Percentiles rank a stretch among this genome's conserved stretches.
Evolutionary conservation across 2,888 invertebrate genomes (phyloP).

Genomic region (Xestia ashworthii): DNA sequence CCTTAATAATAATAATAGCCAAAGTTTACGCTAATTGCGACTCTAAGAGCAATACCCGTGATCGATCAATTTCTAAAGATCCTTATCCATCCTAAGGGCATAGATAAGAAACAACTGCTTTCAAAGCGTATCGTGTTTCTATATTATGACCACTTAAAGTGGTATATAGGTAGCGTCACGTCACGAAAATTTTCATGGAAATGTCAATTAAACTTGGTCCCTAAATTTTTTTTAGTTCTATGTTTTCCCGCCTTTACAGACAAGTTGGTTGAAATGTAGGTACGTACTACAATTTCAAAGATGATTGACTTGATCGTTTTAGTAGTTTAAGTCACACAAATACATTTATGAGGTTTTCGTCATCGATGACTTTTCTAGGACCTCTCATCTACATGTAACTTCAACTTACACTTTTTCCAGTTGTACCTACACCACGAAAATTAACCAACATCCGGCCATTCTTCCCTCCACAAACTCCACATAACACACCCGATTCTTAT

Average conservation of each 20-base stretch:
- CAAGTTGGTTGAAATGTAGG: no score
- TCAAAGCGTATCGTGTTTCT: neutral
- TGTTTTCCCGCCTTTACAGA: no score
- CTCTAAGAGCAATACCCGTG: neutral
- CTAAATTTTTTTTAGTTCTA: no score
- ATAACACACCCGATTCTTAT: conserved; percentile 1
- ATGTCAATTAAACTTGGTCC: no score
- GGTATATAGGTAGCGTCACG: no score
- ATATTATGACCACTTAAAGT: neutral
- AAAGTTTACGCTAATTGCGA: no score
- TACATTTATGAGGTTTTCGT: neutral
- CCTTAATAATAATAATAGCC: no score
- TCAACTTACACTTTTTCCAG: neutral
- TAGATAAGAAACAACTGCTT: neutral
- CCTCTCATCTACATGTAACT: neutral
- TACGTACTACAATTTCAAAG: neutral
- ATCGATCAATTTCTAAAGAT: neutral
- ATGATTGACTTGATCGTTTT: neutral
- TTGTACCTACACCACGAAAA: neutral
- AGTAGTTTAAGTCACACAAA: neutral
- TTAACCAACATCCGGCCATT: neutral
- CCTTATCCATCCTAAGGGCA: neutral
- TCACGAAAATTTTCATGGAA: no score
- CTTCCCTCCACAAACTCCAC: neutral
- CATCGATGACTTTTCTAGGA: neutral